Base-by-base conservation (phyloP, 1,140 invertebrate genomes). In the Oryzaephilus surinamensis region DNA sequence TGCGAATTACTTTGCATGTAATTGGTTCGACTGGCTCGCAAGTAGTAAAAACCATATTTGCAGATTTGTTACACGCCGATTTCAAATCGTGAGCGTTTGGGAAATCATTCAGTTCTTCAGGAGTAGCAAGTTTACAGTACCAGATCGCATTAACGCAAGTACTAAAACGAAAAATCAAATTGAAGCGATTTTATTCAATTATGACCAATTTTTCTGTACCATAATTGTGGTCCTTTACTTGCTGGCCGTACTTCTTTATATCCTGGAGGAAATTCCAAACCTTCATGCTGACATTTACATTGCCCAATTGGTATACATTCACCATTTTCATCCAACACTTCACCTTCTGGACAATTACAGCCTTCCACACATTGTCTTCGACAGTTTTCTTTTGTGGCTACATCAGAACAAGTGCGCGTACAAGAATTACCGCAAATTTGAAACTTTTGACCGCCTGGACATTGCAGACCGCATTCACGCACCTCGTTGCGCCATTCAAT, bases 291-390 rank as follows among this genome's bases (percentile, higher is more conserved):
- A 58, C 90, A 95, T 0, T 79, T 75, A 59, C 90, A 94, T 36
- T 77, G 62, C 0, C 71, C 72, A 12, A 84, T 71, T 0, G 78
- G 76, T 18, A 93, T 74, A 58, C 90, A 94, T 32, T 80, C 70
- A 6, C 79, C 80, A 8, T 69, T 63, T 5, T 73, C 66, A 42
- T 82, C 72, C 15, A 92, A 58, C 1, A 84, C 76, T 57, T 81
- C 67, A 11, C 84, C 86, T 28, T 69, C 62, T 0, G 86, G 83
- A 58, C 89, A 94, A 41, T 84, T 83, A 61, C 89, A 93, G 1
- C 89, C 89, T 58, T 92, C 88, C 1, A 89, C 81, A 54, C 89
- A 93, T 20, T 65, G 67, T 10, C 71, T 67, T 26, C 61, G 64
- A 57, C 81, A 84, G 18, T 60, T 48, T 2, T 62, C 52, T 26